A percentile compares a stretch with the other conserved stretches of the same genome.
Evolutionary conservation across 2,113 vertebrate genomes (phyloP).

Genomic region (Zapornia atra): DNA sequence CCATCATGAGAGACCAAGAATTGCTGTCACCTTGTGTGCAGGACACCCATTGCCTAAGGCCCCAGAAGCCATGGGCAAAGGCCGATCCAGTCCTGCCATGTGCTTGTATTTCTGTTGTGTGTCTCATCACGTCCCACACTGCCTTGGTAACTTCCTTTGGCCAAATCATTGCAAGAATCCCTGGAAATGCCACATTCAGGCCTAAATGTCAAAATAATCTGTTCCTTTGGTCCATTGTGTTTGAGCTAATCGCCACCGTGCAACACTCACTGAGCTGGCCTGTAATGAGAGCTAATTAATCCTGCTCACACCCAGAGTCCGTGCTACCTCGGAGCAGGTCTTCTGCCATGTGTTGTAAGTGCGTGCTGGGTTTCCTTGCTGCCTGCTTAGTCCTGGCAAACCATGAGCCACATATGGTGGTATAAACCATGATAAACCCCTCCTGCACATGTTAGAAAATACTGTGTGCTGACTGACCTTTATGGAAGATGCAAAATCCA

Average conservation of each 20-base stretch:
- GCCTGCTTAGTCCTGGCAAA: not conserved
- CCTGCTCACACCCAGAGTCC: not conserved
- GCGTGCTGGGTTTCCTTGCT: not conserved
- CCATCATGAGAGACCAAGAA: not conserved
- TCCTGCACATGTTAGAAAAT: not conserved
- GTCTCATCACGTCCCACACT: too few relatives aligned
- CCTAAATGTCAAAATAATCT: not conserved
- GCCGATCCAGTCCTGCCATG: not conserved
- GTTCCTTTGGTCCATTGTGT: not conserved
- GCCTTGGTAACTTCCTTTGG: not conserved
- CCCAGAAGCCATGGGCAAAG: not conserved
- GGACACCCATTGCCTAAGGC: not conserved
- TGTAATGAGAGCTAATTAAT: not conserved
- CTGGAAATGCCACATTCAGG: not conserved
- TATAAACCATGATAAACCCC: not conserved
- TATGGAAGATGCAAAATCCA: not conserved
- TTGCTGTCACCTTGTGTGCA: not conserved
- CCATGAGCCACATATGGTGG: not conserved
- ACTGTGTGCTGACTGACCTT: not conserved
- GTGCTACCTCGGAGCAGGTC: accelerated
- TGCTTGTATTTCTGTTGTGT: not conserved
- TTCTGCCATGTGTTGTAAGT: not conserved
- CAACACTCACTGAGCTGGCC: not conserved
- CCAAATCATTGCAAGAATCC: not conserved
- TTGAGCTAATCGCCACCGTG: not conserved